phyloP scores from a whole-genome alignment of 1,140 invertebrate species.

The Aphidius gifuensis region DNA sequence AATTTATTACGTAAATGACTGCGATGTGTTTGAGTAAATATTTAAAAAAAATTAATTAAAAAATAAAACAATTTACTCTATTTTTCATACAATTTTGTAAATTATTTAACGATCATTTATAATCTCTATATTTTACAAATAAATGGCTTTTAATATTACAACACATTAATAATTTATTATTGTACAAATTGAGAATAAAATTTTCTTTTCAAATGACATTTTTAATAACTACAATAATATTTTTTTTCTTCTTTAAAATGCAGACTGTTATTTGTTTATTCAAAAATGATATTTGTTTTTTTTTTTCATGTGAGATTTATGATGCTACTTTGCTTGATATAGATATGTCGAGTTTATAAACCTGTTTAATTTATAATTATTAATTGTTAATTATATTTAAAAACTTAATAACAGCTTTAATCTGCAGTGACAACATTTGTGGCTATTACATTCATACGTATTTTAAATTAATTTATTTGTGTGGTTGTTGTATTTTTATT shows the following conservation, averaged over 20 bases:
- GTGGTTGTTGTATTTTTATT: slow-evolving; percentile 14
- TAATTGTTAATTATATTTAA: slow-evolving; percentile 1
- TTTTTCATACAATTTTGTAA: slow-evolving; percentile 8
- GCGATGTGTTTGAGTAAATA: neutral
- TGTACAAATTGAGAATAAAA: slow-evolving; percentile 33
- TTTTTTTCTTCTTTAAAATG: slow-evolving; percentile 8
- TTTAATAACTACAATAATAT: slow-evolving; percentile 1
- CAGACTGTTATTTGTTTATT: neutral
- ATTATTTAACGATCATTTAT: slow-evolving; percentile 31
- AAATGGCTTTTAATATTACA: slow-evolving; percentile 22
- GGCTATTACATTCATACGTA: slow-evolving; percentile 39
- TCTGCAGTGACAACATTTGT: slow-evolving; percentile 44
- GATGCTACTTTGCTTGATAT: slow-evolving; percentile 42
- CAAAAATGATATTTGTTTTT: too few species aligned
- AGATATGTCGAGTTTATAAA: slow-evolving; percentile 47
- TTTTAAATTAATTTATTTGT: slow-evolving; percentile 1
- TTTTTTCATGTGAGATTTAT: slow-evolving; percentile 31
- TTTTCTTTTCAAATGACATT: slow-evolving; percentile 20
- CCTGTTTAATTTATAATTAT: slow-evolving; percentile 19
- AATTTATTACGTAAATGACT: too few species aligned
- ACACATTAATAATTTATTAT: slow-evolving; percentile 14
- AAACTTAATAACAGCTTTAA: slow-evolving; percentile 37
- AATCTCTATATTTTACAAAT: slow-evolving; percentile 35
- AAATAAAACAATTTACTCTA: neutral
- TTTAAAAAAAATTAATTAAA: neutral